A percentile compares a stretch with the other conserved stretches of the same genome.
Evolutionary conservation across 2,113 vertebrate species (phyloP).

Genomic region (Grus americana): DNA sequence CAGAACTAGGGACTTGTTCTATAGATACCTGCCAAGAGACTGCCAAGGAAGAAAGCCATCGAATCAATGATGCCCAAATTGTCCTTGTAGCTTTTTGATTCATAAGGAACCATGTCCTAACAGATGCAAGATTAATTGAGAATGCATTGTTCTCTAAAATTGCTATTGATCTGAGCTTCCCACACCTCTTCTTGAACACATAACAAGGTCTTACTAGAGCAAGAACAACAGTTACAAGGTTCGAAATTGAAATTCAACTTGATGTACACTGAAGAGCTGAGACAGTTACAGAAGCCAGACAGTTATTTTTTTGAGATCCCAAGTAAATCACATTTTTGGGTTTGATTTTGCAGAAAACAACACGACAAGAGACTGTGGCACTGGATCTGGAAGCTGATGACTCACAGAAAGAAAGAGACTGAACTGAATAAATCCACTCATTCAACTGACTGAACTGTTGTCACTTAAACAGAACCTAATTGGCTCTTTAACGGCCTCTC

Average conservation of each 20-base stretch:
- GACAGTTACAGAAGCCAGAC: conserved; percentile 53
- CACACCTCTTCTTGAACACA: conserved; percentile 50
- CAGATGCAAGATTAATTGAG: conserved; percentile 68
- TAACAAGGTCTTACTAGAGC: conserved; percentile 55
- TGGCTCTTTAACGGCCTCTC: conserved; percentile 69
- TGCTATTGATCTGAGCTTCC: conserved; percentile 58
- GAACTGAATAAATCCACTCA: conserved; percentile 70
- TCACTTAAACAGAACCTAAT: conserved; percentile 73
- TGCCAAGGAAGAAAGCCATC: conserved; percentile 65
- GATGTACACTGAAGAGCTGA: conserved; percentile 38
- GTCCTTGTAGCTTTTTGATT: conserved; percentile 66
- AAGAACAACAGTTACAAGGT: conserved; percentile 48
- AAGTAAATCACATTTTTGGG: conserved; percentile 50
- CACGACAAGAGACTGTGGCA: conserved; percentile 40
- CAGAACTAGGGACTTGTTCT: conserved; percentile 65
- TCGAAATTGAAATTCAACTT: conserved; percentile 56
- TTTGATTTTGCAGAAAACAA: conserved; percentile 59
- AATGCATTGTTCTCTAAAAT: conserved; percentile 69
- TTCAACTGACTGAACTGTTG: conserved; percentile 68
- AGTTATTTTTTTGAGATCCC: conserved; percentile 58
- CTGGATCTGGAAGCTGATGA: conserved; percentile 60
- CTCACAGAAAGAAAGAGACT: conserved; percentile 55
- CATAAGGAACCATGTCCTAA: conserved; percentile 66
- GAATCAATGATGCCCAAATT: conserved; percentile 64
- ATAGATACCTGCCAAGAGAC: conserved; percentile 68